Evolutionary conservation across 2,888 invertebrate genomes (phyloP).

Genomic region (Scaptomyza flava): DNA sequence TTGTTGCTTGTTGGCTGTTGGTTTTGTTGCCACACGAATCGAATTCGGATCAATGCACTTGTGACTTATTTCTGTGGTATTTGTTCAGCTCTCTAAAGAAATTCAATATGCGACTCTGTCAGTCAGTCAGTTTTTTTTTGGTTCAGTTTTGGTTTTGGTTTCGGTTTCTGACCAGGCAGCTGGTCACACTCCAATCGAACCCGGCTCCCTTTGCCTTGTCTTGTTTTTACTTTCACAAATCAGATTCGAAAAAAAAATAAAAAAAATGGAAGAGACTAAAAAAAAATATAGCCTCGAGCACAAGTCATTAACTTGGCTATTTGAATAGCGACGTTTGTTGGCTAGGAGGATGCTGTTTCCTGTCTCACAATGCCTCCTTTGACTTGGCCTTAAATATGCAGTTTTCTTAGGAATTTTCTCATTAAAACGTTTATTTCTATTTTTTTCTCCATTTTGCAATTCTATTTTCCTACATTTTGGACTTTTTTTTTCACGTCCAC

Average conservation of each 20-base stretch:
- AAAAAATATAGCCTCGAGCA: conserved; percentile 51
- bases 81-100: conserved; percentile 29
- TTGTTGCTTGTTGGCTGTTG: conserved; percentile 9
- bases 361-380: conserved; percentile 39
- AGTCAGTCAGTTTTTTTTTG: conserved; percentile 1
- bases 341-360: conserved; percentile 58
- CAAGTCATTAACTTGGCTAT: conserved; percentile 81
- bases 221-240: conserved; percentile 72
- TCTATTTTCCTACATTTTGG: conserved; percentile 25
- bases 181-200: conserved; percentile 44
- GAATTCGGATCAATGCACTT: conserved; percentile 75
- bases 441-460: conserved; percentile 26
- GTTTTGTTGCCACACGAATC: conserved; percentile 32
- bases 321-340: conserved; percentile 62
- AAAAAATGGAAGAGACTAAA: conserved; percentile 14
- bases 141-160: conserved; percentile 7
- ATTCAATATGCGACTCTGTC: conserved; percentile 45
- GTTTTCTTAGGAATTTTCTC: conserved; percentile 80
- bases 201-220: conserved; percentile 11
- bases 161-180: conserved; percentile 40
- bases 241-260: conserved; percentile 38
- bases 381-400: conserved; percentile 74
- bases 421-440: conserved; percentile 63
- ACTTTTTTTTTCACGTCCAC: conserved; percentile 11
- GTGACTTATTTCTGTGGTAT: conserved; percentile 48